Percentiles rank a stretch among this genome's conserved stretches.
Conservation (phyloP, 2,113 vertebrate genomes). For the Talpa occidentalis region DNA sequence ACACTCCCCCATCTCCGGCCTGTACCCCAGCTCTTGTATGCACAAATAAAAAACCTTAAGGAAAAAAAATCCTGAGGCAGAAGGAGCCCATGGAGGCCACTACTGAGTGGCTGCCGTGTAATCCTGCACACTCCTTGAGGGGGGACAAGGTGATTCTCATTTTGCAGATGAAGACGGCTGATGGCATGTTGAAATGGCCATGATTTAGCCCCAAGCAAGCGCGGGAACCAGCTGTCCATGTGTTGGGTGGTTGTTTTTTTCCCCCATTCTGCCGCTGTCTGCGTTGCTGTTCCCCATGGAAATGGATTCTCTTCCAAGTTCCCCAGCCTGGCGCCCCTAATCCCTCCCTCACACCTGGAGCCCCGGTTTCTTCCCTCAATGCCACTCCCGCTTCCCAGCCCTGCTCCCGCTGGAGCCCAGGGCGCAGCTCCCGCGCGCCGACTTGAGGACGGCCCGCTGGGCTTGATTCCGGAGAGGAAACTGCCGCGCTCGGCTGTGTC, state of each 20-base stretch:
- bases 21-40: too few relatives aligned
- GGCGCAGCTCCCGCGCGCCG: background rate
- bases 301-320: background rate
- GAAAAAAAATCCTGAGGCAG: background rate
- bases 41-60: background rate
- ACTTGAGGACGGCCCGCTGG: background rate
- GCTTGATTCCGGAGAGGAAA: background rate
- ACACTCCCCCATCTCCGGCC: too few relatives aligned
- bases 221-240: background rate
- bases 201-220: background rate
- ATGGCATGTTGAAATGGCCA: background rate
- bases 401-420: background rate
- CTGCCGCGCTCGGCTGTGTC: background rate
- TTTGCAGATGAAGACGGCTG: background rate
- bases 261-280: background rate
- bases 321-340: background rate
- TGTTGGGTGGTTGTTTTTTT: too few relatives aligned
- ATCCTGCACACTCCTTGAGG: background rate
- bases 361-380: background rate
- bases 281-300: background rate
- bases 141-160: background rate
- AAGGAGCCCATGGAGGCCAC: background rate
- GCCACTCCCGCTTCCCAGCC: background rate
- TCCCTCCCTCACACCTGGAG: background rate
- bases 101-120: background rate